These are phyloP conservation scores for Dysidea cf. avara DNA, from an alignment of 37 sponge, comb jelly and placozoan species.

Conservation along the genomic window DNA sequence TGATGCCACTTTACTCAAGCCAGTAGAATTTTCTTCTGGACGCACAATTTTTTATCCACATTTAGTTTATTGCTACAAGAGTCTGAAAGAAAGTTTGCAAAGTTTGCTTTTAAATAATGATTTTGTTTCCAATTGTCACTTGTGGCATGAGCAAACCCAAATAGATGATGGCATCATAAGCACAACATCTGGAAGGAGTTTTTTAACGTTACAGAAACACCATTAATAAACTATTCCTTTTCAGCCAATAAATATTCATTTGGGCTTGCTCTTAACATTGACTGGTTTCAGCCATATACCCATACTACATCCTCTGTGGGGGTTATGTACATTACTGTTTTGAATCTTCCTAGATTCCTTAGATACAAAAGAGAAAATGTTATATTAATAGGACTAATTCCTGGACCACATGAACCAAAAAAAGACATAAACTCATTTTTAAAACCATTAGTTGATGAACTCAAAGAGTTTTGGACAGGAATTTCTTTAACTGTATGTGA, in stretches of 20 bases:
- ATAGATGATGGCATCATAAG: not conserved
- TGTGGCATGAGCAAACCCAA: constrained; percentile 12
- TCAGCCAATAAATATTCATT: no score
- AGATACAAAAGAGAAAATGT: constrained; percentile 49
- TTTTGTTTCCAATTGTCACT: constrained; percentile 28
- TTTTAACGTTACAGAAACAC: constrained; percentile 4
- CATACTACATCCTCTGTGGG: constrained; percentile 39
- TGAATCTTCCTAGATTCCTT: constrained; percentile 48
- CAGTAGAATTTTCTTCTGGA: constrained; percentile 14
- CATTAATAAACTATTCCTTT: constrained; percentile 24
- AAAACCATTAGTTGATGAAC: no score
- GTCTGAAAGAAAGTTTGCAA: constrained; percentile 16
- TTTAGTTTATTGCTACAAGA: constrained; percentile 45
- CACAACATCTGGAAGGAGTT: constrained; percentile 58
- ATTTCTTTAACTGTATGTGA: no score
- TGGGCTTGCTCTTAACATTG: no score
- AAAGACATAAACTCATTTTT: no score
- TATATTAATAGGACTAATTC: constrained; percentile 49
- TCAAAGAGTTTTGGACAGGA: no score
- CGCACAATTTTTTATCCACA: constrained; percentile 20
- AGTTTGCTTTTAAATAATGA: constrained; percentile 27
- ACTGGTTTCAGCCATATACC: no score
- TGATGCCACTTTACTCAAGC: constrained; percentile 17
- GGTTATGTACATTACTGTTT: constrained; percentile 35
- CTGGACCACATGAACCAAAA: constrained; percentile 57